Evolutionary conservation across 53 echinoderm and acorn worm species (phyloP).

Genomic region (Antedon mediterranea): DNA sequence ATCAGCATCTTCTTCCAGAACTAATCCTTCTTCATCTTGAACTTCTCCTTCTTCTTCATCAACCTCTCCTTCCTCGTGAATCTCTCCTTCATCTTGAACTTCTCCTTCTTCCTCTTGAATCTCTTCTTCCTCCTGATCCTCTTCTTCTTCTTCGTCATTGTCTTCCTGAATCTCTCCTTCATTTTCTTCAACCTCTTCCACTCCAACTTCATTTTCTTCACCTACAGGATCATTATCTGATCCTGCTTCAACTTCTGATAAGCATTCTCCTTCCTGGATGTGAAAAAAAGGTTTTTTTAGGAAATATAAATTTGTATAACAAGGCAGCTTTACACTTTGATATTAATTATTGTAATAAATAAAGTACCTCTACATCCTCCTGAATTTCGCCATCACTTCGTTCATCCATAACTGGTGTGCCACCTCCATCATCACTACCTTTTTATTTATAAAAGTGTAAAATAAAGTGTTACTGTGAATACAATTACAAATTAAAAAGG

Average conservation of each 20-base stretch:
- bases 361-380: not conserved
- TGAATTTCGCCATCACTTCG: constrained; percentile 35
- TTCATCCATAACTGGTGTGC: constrained; percentile 88
- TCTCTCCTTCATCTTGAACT: not conserved
- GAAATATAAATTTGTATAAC: no score
- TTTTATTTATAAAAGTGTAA: not conserved
- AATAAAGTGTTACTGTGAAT: no score
- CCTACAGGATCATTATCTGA: not conserved
- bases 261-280: constrained; percentile 36
- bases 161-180: constrained; percentile 4
- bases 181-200: constrained; percentile 3
- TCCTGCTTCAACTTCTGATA: constrained; percentile 14
- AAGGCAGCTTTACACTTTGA: no score
- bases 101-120: not conserved
- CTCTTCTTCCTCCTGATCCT: constrained; percentile 9
- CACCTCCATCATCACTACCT: constrained; percentile 34
- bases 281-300: no score
- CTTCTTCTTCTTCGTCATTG: constrained; percentile 6
- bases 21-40: constrained; percentile 3
- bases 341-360: not conserved
- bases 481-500: no score
- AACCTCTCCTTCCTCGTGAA: constrained; percentile 10
- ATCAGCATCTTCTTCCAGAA: constrained; percentile 1
- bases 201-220: not conserved
- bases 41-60: constrained; percentile 9